Base-by-base conservation (phyloP, 2,888 invertebrate genomes). In the Iselma pallidipennis region DNA sequence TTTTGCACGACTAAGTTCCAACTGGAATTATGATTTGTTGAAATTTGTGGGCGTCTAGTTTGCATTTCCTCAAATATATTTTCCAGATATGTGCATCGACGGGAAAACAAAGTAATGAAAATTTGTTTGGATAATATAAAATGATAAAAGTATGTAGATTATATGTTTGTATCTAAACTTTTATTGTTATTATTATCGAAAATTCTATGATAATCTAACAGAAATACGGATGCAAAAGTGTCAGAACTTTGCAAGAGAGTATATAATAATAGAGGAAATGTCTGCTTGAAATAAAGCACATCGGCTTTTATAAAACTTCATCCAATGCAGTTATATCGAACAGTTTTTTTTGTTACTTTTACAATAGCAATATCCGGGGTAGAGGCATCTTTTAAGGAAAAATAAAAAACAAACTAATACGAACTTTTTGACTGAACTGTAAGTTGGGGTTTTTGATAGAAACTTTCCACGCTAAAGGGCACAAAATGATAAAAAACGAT, bases 391-490 rank as follows among this genome's bases (percentile, higher is more conserved):
- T 69, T 68, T 66, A 58, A n/a, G n/a, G n/a, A n/a, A n/a, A 10
- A 42, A 42, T 10, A 16, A 56, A 66, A 66, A 64, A 67, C 65
- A 69, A 69, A 69, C 70, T 65, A 67, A 66, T 66, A 68, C 60
- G 50, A 63, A 66, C 65, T 49, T 66, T 69, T 63, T 52, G 42
- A 62, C 69, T 42, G 19, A 19, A 67, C 65, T 67, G 57, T 42
- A 56, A 55, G 55, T 56, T 58, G 51, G n/a, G n/a, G 21, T 42
- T 42, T 42, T 42, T 42, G 42, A 42, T 42, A 9, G 21, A 42
- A 42, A 42, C 10, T 42, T 42, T 21, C 10, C 42, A 3, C 19
- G 19, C 19, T 3, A 19, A 19, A 19, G 9, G n/a, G n/a, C 31
- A 33, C 51, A 31, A 29, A 48, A 62, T 49, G 52, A 48, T 33